phyloP scores from a whole-genome alignment of 1,140 invertebrate genomes.

The Polypedilum pembai region DNA sequence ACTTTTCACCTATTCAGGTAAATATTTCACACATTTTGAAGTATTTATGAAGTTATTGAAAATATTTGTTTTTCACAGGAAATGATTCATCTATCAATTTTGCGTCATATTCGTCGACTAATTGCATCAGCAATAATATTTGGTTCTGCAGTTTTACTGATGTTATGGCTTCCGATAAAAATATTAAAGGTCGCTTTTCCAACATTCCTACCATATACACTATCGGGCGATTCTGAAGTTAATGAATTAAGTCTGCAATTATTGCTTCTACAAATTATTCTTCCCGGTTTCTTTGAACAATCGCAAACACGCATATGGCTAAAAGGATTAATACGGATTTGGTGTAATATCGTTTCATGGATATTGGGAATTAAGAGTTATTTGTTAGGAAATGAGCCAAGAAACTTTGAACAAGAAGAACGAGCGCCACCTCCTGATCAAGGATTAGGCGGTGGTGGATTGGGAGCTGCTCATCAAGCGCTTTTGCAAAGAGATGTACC shows the following conservation, averaged over 20 bases:
- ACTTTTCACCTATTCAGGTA: constrained; percentile 96
- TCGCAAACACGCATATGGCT: constrained; percentile 90
- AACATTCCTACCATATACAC: constrained; percentile 87
- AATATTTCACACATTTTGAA: constrained; percentile 31
- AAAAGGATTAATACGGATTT: constrained; percentile 75
- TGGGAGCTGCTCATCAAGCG: constrained; percentile 74
- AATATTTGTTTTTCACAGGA: constrained; percentile 46
- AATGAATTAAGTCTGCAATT: constrained; percentile 91
- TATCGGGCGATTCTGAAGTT: constrained; percentile 73
- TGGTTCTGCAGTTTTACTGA: constrained; percentile 88
- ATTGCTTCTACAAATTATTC: constrained; percentile 85
- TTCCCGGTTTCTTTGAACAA: constrained; percentile 93
- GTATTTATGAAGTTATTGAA: constrained; percentile 20
- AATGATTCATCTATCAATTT: constrained; percentile 96
- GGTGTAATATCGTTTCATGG: constrained; percentile 84
- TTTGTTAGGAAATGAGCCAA: constrained; percentile 60
- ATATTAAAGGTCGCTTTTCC: constrained; percentile 78
- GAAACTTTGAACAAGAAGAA: constrained; percentile 31
- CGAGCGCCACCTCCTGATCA: constrained; percentile 42
- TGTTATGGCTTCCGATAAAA: constrained; percentile 90
- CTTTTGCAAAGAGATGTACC: constrained; percentile 68
- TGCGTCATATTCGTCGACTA: constrained; percentile 81
- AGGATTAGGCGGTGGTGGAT: constrained; percentile 41
- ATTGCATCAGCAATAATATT: constrained; percentile 92
- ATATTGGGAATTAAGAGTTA: constrained; percentile 83